These are phyloP conservation scores for Tenebrosternarchus preto DNA, from an alignment of 2,113 vertebrate species.

Conservation along the genomic window DNA sequence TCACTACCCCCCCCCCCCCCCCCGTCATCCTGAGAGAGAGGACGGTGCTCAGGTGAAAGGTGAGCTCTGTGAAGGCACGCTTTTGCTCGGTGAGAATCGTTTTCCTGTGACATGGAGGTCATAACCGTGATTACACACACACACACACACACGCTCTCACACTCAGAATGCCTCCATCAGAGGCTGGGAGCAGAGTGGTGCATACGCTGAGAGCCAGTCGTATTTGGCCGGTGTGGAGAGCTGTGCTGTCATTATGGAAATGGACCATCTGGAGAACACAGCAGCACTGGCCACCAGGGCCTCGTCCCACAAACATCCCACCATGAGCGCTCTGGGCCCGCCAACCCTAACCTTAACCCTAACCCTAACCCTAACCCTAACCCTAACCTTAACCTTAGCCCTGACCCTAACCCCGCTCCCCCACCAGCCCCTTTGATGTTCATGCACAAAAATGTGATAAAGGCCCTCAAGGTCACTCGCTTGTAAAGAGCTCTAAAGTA, in stretches of 20 bases:
- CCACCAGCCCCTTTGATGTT: no score
- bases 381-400: no score
- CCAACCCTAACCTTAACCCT: no score
- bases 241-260: constrained; percentile 55
- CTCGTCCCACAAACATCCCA: no score
- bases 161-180: neutral
- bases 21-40: neutral
- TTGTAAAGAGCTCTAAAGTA: no score
- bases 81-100: constrained; percentile 6
- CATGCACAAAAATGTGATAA: no score
- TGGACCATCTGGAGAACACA: constrained; percentile 49
- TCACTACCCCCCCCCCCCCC: neutral
- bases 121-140: neutral
- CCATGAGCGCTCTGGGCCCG: no score
- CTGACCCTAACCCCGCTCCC: no score
- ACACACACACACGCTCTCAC: constrained; percentile 11
- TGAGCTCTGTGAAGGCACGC: neutral
- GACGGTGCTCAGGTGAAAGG: constrained; percentile 15
- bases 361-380: no score
- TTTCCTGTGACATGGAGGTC: constrained; percentile 28
- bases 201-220: neutral
- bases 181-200: neutral
- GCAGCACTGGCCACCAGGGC: no score
- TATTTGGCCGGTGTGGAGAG: constrained; percentile 36
- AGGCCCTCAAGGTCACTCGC: no score